Conservation (phyloP, 1,140 invertebrate genomes). For the Ylistrum balloti region DNA sequence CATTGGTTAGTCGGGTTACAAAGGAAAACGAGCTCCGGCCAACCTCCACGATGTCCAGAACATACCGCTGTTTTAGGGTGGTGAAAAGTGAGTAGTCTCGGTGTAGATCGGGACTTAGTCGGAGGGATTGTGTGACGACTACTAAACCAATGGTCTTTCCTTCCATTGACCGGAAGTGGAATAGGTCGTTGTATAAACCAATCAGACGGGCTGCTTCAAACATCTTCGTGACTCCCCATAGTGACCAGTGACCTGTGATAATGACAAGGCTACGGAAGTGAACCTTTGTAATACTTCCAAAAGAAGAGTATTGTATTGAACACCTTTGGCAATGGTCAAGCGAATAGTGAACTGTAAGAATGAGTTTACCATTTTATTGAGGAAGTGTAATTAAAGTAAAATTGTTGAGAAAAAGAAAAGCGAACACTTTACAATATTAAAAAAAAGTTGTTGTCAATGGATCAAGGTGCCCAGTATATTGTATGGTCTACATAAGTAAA, state of each 20-base stretch:
- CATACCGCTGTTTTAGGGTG: conserved; percentile 45
- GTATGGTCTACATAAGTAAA: too few species aligned
- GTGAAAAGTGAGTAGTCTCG: conserved; percentile 9
- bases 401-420: too few species aligned
- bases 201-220: conserved; percentile 50
- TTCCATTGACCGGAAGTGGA: conserved; percentile 41
- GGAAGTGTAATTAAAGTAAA: too few species aligned
- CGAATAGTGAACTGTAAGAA: too few species aligned
- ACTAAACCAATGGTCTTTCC: conserved; percentile 44
- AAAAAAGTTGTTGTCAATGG: too few species aligned
- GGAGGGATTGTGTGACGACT: conserved; percentile 48
- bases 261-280: too few species aligned
- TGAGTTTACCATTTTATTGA: too few species aligned
- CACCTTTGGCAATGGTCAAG: too few species aligned
- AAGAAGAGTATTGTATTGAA: too few species aligned
- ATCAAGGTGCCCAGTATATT: too few species aligned
- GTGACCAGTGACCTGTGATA: conserved; percentile 48
- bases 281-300: too few species aligned
- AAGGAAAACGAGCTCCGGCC: conserved; percentile 51
- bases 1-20: conserved; percentile 44
- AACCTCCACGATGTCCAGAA: conserved; percentile 46
- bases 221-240: conserved; percentile 51
- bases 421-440: too few species aligned
- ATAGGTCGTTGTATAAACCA: conserved; percentile 38
- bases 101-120: conserved; percentile 49